These are phyloP conservation scores for Dascillus cervinus DNA, from an alignment of 2,888 invertebrate genomes.

Conservation along the genomic window DNA sequence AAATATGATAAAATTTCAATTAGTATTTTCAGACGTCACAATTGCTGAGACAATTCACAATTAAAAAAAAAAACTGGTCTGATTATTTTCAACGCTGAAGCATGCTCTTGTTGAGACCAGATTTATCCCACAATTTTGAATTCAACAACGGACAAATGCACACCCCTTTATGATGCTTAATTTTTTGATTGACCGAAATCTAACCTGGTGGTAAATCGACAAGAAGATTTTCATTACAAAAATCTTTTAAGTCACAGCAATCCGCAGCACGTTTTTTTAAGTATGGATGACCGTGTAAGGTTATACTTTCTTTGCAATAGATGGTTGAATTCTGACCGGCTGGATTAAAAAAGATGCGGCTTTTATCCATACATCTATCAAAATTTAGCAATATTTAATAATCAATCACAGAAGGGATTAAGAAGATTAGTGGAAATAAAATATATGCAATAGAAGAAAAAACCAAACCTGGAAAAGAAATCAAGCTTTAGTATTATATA, in stretches of 20 bases:
- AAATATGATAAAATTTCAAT: no score
- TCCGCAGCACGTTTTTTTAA: conserved; percentile 33
- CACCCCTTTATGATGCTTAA: not conserved
- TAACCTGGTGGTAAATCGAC: conserved; percentile 19
- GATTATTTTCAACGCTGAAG: no score
- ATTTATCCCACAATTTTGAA: no score
- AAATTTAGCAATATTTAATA: conserved; percentile 18
- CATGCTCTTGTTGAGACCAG: no score
- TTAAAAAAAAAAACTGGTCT: no score
- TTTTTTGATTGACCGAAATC: conserved; percentile 4
- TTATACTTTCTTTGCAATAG: conserved; percentile 29
- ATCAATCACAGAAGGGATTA: not conserved
- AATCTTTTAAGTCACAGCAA: conserved; percentile 62
- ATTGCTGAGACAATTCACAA: no score
- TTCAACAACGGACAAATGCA: no score
- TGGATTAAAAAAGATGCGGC: conserved; percentile 22
- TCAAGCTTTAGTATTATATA: no score
- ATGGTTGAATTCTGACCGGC: conserved; percentile 25
- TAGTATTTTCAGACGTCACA: no score
- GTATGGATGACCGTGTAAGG: conserved; percentile 20
- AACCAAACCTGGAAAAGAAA: not conserved
- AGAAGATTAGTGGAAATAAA: not conserved
- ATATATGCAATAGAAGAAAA: not conserved
- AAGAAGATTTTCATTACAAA: conserved; percentile 63
- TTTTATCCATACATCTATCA: conserved; percentile 31